phyloP scores from a whole-genome alignment of 2,113 vertebrate species.

The Arizona elegans region DNA sequence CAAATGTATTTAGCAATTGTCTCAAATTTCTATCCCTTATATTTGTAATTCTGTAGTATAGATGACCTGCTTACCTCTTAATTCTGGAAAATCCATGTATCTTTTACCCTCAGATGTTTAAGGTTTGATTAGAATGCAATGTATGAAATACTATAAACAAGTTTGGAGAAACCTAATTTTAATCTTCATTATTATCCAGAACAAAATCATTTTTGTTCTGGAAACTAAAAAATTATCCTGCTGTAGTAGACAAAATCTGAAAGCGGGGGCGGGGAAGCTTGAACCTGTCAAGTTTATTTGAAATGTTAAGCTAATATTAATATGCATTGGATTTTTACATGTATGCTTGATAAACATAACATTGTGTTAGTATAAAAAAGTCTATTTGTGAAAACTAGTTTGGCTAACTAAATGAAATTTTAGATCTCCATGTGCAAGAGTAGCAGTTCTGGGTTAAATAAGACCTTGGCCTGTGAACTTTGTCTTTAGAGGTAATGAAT shows the following conservation, averaged over 20 bases:
- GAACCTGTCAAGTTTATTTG: not conserved
- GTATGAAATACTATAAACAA: accelerated
- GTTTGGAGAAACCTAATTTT: not conserved
- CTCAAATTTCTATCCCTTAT: not conserved
- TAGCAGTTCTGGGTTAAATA: conserved; percentile 56
- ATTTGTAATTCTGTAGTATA: not conserved
- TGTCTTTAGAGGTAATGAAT: conserved; percentile 72
- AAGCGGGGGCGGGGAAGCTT: not conserved
- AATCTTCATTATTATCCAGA: not conserved
- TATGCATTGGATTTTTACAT: conserved; percentile 40
- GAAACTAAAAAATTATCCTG: not conserved
- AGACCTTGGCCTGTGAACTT: conserved; percentile 79
- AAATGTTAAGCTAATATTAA: conserved; percentile 5
- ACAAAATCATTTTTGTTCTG: conserved; percentile 1
- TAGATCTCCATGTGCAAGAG: conserved; percentile 52
- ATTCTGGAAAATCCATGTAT: not conserved
- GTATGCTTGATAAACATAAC: conserved; percentile 42
- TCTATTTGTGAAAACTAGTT: conserved; percentile 16
- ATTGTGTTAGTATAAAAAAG: not conserved
- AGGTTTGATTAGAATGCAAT: not conserved
- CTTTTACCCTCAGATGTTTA: not conserved
- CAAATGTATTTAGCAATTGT: not conserved
- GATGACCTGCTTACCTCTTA: not conserved
- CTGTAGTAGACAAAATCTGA: not conserved
- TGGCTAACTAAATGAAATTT: conserved; percentile 30